Evolutionary conservation across 35 echinoderm and acorn worm genomes (phyloP).

Genomic region (Acanthaster planci): DNA sequence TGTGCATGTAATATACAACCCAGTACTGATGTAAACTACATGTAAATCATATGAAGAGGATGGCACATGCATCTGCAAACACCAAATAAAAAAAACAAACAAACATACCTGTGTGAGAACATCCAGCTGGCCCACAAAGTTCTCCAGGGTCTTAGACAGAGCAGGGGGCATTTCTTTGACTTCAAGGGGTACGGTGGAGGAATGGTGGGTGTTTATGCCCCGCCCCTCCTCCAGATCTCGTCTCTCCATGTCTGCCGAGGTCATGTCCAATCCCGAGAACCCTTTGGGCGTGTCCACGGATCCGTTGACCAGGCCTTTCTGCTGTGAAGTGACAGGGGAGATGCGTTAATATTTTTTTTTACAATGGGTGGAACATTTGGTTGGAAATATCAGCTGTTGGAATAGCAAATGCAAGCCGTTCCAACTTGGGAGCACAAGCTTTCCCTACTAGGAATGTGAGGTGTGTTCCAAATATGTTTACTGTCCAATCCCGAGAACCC

Average conservation of each 20-base stretch:
- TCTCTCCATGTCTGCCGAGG: slow-evolving; percentile 83
- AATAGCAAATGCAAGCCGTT: too few species aligned
- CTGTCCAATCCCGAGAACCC: slow-evolving; percentile 65
- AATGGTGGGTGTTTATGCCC: background rate
- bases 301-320: background rate
- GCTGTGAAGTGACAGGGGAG: background rate
- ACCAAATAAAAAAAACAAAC: too few species aligned
- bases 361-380: too few species aligned
- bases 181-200: slow-evolving; percentile 74
- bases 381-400: too few species aligned
- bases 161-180: slow-evolving; percentile 94
- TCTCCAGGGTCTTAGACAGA: slow-evolving; percentile 88
- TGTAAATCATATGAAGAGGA: too few species aligned
- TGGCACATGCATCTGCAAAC: too few species aligned
- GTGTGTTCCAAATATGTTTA: too few species aligned
- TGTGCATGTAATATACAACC: too few species aligned
- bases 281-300: background rate
- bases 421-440: too few species aligned
- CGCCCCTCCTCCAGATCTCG: slow-evolving; percentile 44
- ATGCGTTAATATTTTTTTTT: too few species aligned
- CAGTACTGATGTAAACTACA: too few species aligned
- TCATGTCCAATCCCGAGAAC: slow-evolving; percentile 70
- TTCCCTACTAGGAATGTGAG: too few species aligned
- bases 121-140: slow-evolving; percentile 91
- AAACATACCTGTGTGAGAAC: slow-evolving; percentile 97